phyloP scores from a whole-genome alignment of 2,888 invertebrate genomes.

The Suillia variegata region DNA sequence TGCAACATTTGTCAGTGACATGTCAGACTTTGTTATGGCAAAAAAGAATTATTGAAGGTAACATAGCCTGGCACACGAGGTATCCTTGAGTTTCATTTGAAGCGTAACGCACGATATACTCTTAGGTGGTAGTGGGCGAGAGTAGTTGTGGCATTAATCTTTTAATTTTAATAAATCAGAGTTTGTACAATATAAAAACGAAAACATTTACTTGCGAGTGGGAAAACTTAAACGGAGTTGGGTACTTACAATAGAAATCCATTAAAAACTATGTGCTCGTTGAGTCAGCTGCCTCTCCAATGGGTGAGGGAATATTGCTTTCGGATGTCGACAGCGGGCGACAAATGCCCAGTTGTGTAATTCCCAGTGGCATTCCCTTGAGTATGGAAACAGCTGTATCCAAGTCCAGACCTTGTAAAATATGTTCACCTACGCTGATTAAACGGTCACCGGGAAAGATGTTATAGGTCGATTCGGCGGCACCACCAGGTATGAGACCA shows the following conservation, averaged over 20 bases:
- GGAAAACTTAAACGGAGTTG: no score
- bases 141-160: no score
- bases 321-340: conserved; percentile 68
- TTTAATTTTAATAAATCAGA: no score
- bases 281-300: conserved; percentile 47
- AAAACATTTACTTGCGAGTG: no score
- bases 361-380: conserved; percentile 90
- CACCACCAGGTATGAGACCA: conserved; percentile 96
- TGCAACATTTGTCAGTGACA: conserved; percentile 34
- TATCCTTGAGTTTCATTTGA: no score
- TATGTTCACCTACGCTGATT: conserved; percentile 87
- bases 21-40: conserved; percentile 15
- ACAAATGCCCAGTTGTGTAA: conserved; percentile 90
- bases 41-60: not conserved
- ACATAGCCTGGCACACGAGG: not conserved
- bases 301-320: conserved; percentile 60
- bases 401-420: conserved; percentile 87
- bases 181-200: no score
- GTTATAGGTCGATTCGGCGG: conserved; percentile 93
- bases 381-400: conserved; percentile 95
- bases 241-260: conserved; percentile 50
- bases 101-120: no score
- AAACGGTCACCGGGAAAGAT: conserved; percentile 95
- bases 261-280: conserved; percentile 59
- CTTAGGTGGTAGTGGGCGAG: no score